A percentile compares a stretch with the other conserved stretches of the same genome.
These are phyloP conservation scores for Rhopalosiphum maidis DNA, from an alignment of 1,140 invertebrate genomes.

Conservation along the genomic window DNA sequence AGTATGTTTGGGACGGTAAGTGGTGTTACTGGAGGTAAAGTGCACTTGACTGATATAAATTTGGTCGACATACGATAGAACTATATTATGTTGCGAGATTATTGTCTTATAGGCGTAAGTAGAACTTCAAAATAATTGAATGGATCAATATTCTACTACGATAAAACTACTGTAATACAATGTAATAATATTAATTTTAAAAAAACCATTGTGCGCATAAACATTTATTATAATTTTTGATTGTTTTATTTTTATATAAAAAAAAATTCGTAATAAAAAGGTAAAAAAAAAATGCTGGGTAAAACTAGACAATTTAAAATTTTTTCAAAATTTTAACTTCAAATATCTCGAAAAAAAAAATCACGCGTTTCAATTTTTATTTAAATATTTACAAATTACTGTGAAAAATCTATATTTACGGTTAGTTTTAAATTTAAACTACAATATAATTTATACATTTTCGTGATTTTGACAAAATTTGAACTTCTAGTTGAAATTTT, in stretches of 20 bases:
- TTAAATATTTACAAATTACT: too few relatives aligned
- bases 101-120: not conserved
- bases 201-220: not conserved
- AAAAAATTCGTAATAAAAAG: not conserved
- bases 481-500: too few relatives aligned
- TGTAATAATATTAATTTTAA: not conserved
- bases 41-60: constrained; percentile 23
- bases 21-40: not conserved
- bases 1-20: constrained; percentile 22
- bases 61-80: not conserved
- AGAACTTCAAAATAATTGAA: constrained; percentile 3
- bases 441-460: too few relatives aligned
- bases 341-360: too few relatives aligned
- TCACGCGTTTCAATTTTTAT: too few relatives aligned
- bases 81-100: not conserved
- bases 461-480: too few relatives aligned
- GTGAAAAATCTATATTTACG: too few relatives aligned
- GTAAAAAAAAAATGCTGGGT: not conserved
- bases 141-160: not conserved
- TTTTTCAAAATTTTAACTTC: too few relatives aligned
- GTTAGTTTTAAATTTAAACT: too few relatives aligned
- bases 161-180: not conserved
- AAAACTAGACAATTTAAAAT: too few relatives aligned
- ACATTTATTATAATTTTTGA: not conserved
- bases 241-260: not conserved